Base-by-base conservation (phyloP, 2,113 vertebrate genomes). In the Artemisiospiza belli region DNA sequence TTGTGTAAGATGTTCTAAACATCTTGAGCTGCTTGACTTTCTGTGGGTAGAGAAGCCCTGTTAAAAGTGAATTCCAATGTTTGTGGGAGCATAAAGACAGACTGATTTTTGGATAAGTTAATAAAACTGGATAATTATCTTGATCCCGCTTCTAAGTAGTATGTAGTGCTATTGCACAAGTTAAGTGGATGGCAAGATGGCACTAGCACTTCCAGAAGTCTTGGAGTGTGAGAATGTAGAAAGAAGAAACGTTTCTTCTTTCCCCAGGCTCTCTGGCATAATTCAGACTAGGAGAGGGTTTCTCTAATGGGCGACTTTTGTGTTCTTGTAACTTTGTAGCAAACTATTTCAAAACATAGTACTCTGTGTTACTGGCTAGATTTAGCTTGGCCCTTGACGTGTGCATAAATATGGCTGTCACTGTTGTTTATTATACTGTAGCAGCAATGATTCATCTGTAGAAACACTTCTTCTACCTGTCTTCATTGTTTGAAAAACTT, bases 361-460 rank as follows among this genome's bases (percentile, higher is more conserved):
- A 16, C 35, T 35, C 6, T 22, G 9, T 33, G 3, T 27, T 66
- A 4, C 14, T 33, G 44, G 23, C 20, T 70, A 18, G 15, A 3
- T 90, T 78, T 75, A 55, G 11, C 44, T 63, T 51, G 28, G 8
- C 58, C 31, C 31, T 81, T 70, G n/a, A 14, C 1, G 0, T 5
- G 8, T 41, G 11, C 3, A 0, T n/a, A 3, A 37, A 6, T 7
- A 14, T 7, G 2, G 6, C 37, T 69, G 22, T 76, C 13, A 5
- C 20, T 9, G 4, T 62, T 70, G 12, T 63, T 61, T 35, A 7
- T 77, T 77, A 6, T 14, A 5, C 9, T 67, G 52, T 15, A 7
- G 23, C 47, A 90, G 17, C 18, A 59, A 41, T 31, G 27, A 33
- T 79, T 22, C 12, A 19, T 81, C 25, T 54, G 4, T 57, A 62